Evolutionary conservation across 2,797 vertebrate genomes (phyloP), one percentile per base, ranked within the genome.

Genomic region (Arnoldichthys spilopterus): DNA sequence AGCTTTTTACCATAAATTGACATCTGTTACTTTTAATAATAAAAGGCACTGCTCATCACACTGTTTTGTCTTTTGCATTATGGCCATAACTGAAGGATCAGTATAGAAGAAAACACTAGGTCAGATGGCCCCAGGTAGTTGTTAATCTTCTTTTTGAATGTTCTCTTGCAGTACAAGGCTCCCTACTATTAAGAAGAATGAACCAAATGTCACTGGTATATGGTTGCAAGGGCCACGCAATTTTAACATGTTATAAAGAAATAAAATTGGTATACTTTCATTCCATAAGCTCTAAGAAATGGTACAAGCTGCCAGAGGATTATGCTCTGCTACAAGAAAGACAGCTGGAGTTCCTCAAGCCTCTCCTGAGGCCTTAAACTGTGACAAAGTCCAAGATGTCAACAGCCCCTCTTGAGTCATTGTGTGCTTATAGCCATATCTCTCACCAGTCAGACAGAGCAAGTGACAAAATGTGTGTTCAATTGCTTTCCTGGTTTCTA

Each of bases 121-220:
- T 71, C 63, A 71, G 16, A 75, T 54, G 8, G 34, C 24, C 66
- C 16, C 54, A 77, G 47, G 61, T 79, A 72, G 30, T 26, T 58
- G 47, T 61, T 75, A 66, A 78, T 83, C 75, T 20, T 68, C 40
- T 15, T 82, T 78, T 74, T 68, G 51, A 81, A 81, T 80, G 56
- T 74, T 54, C 47, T 53, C 72, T 81, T 72, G 43, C 56, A 69
- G 47, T 66, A 77, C 51, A 74, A 74, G 70, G 30, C 54, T 54
- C 30, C 34, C 22, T 63, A 28, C 56, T 37, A 64, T 85, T 12
- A 66, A 62, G 49, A 69, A 64, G 30, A 77, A 81, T 79, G 64
- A 18, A 34, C 13, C 51, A 83, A 77, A 87, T 84, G 81, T 85
- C 83, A 81, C 22, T 68, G 20, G 81, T 80, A 76, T 83, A 83